Percentiles rank a stretch among this genome's conserved stretches.
Evolutionary conservation across 1,140 invertebrate species (phyloP).

Genomic region (Mycetomoellerius zeteki): DNA sequence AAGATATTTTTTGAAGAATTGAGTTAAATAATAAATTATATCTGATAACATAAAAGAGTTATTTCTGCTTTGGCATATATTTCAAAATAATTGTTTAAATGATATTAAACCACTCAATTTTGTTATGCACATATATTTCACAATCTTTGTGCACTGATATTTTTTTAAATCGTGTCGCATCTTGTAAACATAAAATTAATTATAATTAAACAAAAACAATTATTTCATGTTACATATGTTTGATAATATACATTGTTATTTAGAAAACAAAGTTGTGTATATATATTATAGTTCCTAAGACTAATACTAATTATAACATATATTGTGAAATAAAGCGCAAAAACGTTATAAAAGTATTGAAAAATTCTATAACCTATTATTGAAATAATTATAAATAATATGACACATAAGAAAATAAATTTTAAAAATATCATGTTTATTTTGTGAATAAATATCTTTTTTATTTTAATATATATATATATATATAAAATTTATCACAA

Average conservation of each 20-base stretch:
- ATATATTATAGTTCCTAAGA: conserved; percentile 70
- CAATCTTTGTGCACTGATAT: conserved; percentile 30
- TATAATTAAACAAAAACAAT: conserved; percentile 61
- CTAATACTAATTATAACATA: conserved; percentile 72
- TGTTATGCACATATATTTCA: conserved; percentile 46
- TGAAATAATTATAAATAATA: conserved; percentile 27
- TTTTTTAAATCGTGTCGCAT: conserved; percentile 62
- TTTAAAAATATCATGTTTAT: neutral
- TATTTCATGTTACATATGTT: conserved; percentile 65
- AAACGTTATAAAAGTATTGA: conserved; percentile 63
- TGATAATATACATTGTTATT: conserved; percentile 64
- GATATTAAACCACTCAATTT: conserved; percentile 65
- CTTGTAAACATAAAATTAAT: conserved; percentile 58
- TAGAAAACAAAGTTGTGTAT: conserved; percentile 62
- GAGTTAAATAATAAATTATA: conserved; percentile 46
- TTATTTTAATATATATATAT: conserved; percentile 22
- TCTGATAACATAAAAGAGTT: conserved; percentile 45
- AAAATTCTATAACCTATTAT: neutral
- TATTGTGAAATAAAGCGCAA: conserved; percentile 75
- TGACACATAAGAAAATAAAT: neutral
- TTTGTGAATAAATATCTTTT: conserved; percentile 10
- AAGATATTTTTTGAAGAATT: conserved; percentile 55
- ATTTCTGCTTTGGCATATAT: conserved; percentile 68
- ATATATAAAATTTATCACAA: conserved; percentile 3
- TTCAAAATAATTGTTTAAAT: conserved; percentile 65